Conservation (phyloP, 2,797 vertebrate species). For the Squalus acanthias region DNA sequence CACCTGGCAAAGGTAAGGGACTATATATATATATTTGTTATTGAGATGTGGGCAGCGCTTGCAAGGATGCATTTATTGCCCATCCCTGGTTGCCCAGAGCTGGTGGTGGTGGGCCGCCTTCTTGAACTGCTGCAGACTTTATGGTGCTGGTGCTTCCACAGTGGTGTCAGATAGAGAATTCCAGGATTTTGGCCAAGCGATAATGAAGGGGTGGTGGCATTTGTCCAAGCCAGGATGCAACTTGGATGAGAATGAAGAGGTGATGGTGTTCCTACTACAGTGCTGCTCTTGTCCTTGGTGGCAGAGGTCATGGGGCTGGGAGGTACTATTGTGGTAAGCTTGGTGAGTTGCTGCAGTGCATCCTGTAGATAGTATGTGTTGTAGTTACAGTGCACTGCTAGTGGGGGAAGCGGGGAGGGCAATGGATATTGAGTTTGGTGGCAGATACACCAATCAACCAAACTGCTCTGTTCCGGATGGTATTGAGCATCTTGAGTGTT, state of each 20-base stretch:
- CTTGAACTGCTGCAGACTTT: neutral
- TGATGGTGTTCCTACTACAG: neutral
- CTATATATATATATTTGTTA: too few relatives aligned
- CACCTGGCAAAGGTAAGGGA: conserved; percentile 54
- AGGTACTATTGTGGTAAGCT: neutral
- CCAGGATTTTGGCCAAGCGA: neutral
- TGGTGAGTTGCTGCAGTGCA: neutral
- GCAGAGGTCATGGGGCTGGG: neutral
- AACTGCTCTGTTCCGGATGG: neutral
- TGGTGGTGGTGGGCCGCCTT: neutral
- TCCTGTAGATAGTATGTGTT: neutral
- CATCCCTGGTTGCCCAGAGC: neutral
- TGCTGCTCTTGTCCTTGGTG: neutral
- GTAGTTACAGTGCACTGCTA: neutral
- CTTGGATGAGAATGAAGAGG: neutral
- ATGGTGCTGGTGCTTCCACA: neutral
- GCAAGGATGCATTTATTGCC: neutral
- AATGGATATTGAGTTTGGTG: neutral
- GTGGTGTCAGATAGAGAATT: neutral
- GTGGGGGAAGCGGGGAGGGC: neutral
- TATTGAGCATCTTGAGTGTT: neutral
- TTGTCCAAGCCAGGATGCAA: neutral
- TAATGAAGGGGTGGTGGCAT: neutral
- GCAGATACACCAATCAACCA: neutral
- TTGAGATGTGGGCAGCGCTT: neutral